These are phyloP conservation scores for Echinops telfairi DNA, from an alignment of 2,113 vertebrate genomes.

Conservation along the genomic window DNA sequence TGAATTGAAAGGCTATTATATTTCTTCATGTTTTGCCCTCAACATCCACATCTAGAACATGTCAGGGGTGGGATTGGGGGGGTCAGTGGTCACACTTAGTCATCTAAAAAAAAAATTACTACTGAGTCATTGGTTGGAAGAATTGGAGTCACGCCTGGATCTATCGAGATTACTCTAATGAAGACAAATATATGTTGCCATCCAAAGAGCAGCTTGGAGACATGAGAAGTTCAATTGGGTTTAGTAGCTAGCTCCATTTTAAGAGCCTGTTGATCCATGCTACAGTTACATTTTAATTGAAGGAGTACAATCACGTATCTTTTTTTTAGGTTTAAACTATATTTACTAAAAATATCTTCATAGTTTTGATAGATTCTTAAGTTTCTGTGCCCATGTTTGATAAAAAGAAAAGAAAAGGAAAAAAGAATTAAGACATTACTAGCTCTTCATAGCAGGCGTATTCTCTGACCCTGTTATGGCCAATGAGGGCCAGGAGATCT, in stretches of 20 bases:
- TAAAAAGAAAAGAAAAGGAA: slow-evolving; percentile 25
- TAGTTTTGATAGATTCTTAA: slow-evolving; percentile 25
- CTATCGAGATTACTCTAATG: slow-evolving; percentile 9
- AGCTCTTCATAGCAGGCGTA: not conserved
- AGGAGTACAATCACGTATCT: not conserved
- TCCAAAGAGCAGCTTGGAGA: slow-evolving; percentile 50
- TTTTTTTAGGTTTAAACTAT: slow-evolving; percentile 1
- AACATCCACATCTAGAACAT: not conserved
- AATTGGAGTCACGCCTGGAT: not conserved
- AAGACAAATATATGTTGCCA: slow-evolving; percentile 20
- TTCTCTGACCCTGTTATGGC: not conserved
- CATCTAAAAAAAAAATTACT: not conserved
- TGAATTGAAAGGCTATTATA: not conserved
- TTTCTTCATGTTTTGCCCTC: not conserved
- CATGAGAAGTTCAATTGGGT: not conserved
- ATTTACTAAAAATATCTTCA: not conserved
- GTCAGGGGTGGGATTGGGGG: not conserved
- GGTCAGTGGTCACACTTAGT: not conserved
- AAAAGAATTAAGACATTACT: not conserved
- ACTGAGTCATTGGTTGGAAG: not conserved
- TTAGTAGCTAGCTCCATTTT: not conserved
- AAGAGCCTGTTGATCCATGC: not conserved
- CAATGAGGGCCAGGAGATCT: not conserved
- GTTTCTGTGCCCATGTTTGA: not conserved
- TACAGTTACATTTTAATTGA: not conserved